A percentile compares a stretch with the other conserved stretches of the same genome.
These are phyloP conservation scores for Laupala kohalensis DNA, from an alignment of 1,140 invertebrate species.

Conservation along the genomic window DNA sequence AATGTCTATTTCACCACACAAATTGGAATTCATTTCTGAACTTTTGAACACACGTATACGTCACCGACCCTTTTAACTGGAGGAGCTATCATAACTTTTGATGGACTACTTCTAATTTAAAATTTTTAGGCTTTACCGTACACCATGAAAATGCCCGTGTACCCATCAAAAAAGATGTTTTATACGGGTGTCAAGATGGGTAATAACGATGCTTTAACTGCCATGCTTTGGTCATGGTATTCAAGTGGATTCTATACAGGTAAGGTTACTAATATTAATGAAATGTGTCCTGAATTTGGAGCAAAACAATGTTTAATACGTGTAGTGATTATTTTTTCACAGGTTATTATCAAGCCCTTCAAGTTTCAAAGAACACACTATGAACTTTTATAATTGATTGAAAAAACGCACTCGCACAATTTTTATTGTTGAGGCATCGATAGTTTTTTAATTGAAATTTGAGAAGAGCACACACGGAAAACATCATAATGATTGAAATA, in stretches of 20 bases:
- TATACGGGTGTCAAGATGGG: not conserved
- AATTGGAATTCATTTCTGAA: too few relatives aligned
- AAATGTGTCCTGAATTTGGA: not conserved
- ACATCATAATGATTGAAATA: too few relatives aligned
- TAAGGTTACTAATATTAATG: not conserved
- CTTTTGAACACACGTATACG: too few relatives aligned
- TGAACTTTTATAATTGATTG: too few relatives aligned
- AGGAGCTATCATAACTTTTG: too few relatives aligned
- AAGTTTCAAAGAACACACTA: not conserved
- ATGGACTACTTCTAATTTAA: too few relatives aligned
- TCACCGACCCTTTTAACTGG: too few relatives aligned
- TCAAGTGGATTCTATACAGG: not conserved
- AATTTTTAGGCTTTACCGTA: not conserved
- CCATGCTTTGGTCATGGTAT: not conserved
- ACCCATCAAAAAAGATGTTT: not conserved
- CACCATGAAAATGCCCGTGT: not conserved
- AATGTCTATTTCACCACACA: too few relatives aligned
- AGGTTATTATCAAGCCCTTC: not conserved
- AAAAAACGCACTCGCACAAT: too few relatives aligned
- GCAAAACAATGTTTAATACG: not conserved
- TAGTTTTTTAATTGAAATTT: too few relatives aligned
- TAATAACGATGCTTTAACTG: not conserved
- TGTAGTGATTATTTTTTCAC: not conserved
- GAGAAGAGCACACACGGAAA: too few relatives aligned
- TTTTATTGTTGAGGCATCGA: too few relatives aligned